Evolutionary conservation across 2,888 invertebrate genomes (phyloP).

Genomic region (Lobophora halterata): DNA sequence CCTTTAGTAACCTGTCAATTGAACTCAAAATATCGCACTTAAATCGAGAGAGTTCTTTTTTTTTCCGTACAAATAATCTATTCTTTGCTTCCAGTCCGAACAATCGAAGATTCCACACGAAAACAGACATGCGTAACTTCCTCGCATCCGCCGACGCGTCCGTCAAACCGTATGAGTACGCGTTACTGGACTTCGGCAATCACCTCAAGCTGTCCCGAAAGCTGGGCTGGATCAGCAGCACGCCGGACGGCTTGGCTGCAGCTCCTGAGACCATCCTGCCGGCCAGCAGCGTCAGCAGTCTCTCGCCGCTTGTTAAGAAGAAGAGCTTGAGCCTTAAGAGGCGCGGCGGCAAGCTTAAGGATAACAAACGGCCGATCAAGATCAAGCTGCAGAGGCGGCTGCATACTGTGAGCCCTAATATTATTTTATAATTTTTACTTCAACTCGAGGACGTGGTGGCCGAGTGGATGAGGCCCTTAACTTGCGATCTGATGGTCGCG

Average conservation of each 20-base stretch:
- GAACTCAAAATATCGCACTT: no score
- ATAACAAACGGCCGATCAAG: constrained; percentile 33
- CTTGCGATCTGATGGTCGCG: no score
- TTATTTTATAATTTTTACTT: neutral
- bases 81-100: constrained; percentile 66
- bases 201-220: constrained; percentile 68
- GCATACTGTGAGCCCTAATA: constrained; percentile 22
- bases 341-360: constrained; percentile 34
- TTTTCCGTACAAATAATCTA: no score
- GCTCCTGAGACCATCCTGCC: constrained; percentile 40
- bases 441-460: no score
- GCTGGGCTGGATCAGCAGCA: constrained; percentile 63
- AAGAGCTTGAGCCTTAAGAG: constrained; percentile 46
- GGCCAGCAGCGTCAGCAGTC: constrained; percentile 33
- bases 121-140: constrained; percentile 64
- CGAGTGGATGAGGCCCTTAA: no score
- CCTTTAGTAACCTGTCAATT: no score
- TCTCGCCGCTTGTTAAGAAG: constrained; percentile 54
- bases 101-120: constrained; percentile 66
- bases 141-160: constrained; percentile 47
- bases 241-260: constrained; percentile 42
- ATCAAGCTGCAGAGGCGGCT: constrained; percentile 28
- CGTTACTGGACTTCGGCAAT: constrained; percentile 66
- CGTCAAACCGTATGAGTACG: constrained; percentile 47
- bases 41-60: no score